A percentile compares a stretch with the other conserved stretches of the same genome.
Evolutionary conservation across 2,888 invertebrate genomes (phyloP).

Genomic region (Stenodema calcarata): DNA sequence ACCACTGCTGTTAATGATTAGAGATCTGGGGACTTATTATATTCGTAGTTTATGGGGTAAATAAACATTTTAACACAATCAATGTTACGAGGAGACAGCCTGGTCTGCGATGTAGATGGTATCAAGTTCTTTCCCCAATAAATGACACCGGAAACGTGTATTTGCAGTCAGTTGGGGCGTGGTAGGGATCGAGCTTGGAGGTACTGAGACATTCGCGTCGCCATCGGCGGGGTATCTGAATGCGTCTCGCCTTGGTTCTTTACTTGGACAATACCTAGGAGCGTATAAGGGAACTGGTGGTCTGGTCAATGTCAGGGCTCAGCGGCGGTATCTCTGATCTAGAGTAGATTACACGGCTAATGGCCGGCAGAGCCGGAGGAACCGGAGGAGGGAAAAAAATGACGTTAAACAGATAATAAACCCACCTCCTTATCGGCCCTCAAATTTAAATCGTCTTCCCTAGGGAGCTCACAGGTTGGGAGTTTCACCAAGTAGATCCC

Average conservation of each 20-base stretch:
- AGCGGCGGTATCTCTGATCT: constrained; percentile 36
- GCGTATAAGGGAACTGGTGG: neutral
- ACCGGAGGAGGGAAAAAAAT: neutral
- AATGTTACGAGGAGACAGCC: no score
- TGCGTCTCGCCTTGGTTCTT: neutral
- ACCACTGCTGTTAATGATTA: no score
- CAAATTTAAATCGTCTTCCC: constrained; percentile 20
- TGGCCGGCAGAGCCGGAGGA: neutral
- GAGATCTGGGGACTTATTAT: no score
- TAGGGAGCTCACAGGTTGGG: neutral
- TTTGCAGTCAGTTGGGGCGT: no score
- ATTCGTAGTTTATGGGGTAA: no score
- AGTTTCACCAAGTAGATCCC: neutral
- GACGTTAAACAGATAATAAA: constrained; percentile 24
- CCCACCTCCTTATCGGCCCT: neutral
- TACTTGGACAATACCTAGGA: constrained; percentile 2
- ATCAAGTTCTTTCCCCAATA: no score
- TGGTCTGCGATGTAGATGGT: no score
- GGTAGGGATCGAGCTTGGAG: neutral
- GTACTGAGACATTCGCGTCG: neutral
- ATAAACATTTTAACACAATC: no score
- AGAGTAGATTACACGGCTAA: constrained; percentile 40
- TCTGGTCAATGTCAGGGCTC: constrained; percentile 12
- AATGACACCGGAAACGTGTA: no score
- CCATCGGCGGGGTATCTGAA: neutral